phyloP scores from a whole-genome alignment of 23 tunicate genomes.

The Oikopleura dioica region DNA sequence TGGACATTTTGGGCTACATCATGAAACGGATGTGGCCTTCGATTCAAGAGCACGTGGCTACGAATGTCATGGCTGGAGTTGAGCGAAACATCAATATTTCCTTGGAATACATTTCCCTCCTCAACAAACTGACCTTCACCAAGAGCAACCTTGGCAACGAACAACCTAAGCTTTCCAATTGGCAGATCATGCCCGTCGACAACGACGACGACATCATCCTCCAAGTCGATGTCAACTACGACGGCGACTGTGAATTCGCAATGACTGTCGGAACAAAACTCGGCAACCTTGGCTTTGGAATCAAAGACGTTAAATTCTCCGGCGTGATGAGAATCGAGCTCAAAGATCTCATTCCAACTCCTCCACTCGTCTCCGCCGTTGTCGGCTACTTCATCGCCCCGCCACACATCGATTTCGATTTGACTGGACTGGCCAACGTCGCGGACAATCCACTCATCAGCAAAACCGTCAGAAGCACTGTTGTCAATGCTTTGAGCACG shows the following conservation, averaged over 20 bases:
- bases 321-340: background rate
- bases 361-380: background rate
- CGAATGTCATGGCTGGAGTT: background rate
- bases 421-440: background rate
- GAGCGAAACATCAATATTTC: background rate
- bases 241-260: background rate
- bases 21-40: background rate
- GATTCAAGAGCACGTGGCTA: background rate
- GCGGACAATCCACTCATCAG: background rate
- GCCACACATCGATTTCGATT: background rate
- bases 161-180: background rate
- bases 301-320: background rate
- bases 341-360: background rate
- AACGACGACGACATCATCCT: background rate
- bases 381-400: background rate
- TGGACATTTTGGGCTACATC: background rate
- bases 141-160: background rate
- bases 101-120: background rate
- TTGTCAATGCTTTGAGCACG: background rate
- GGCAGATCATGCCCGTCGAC: background rate
- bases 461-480: background rate
- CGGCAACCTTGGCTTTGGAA: background rate
- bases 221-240: background rate
- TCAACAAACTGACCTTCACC: background rate
- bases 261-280: background rate